Evolutionary conservation across 2,888 invertebrate species (phyloP), one percentile per base, ranked within the genome.

Genomic region (Plebejus anna): DNA sequence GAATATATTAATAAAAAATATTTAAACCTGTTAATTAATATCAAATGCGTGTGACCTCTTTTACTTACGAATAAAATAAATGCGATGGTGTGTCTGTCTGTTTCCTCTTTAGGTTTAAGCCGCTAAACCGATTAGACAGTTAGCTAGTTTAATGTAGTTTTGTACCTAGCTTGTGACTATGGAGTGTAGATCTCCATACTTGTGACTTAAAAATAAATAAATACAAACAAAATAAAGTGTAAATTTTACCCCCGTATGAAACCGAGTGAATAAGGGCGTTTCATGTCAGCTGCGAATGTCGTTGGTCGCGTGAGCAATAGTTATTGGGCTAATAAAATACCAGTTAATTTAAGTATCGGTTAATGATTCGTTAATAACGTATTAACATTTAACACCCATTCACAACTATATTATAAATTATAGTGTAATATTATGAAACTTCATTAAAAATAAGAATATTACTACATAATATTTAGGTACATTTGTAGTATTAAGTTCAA

Each of bases 1-100:
- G 66, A 66, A 66, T 66, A 66, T 13, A 66, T 76, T 28, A 51
- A 28, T 9, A 70, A 75, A 42, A 61, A 57, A 47, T 76, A 61
- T 28, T 22, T 22, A 22, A 28, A 22, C n/a, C 59, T 59, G 59
- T 57, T n/a, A 57, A n/a, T 57, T n/a, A 57, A n/a, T 57, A 57
- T 22, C 7, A 22, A 59, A 28, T 61, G 61, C 11, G 55, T 59
- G 59, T 61, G 11, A 11, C 61, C 61, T 61, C 11, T 61, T 9
- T 9, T 55, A 16, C 55, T 4, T 55, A 55, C 16, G 4, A 16
- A 55, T 55, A 55, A 47, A 47, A 47, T 47, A 47, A 9, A 9
- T 42, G 42, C 51, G 11, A 51, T 4, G 4, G 51, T 55, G 55
- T 51, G 13, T 11, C 13, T 55, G 4, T 55, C 55, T 16, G 13